Evolutionary conservation across 2,113 vertebrate species (phyloP), one percentile per base, ranked within the genome.

Genomic region (Pionites leucogaster): DNA sequence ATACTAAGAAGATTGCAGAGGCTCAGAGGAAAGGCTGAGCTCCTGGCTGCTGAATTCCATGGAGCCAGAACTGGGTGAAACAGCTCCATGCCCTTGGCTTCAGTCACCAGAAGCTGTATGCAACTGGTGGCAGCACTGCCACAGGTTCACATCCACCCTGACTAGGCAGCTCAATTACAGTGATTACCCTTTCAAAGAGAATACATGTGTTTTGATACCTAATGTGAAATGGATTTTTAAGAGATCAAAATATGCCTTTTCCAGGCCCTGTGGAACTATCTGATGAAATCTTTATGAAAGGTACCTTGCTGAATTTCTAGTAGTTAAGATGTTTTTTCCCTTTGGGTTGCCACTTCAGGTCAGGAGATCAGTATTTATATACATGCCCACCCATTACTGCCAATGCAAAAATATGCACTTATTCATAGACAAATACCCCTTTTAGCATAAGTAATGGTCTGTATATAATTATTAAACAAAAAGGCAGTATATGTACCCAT

Each of bases 41-140:
- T 92, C 19, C 81, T 50, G 33, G 42, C 72, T 92, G 68, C 44
- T 24, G 63, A 53, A 33, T 41, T 22, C 49, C 59, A 37, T 0
- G 4, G 50, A 64, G 53, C 8, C 8, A 4, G 76, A 88, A 39
- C 6, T 19, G 8, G 9, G 18, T 11, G 28, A 75, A 52, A 29
- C 4, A 1, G 29, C 52, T 81, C 37, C 4, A 0, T 18, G 14
- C n/a, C 84, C 81, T 63, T 6, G 3, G 17, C n/a, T 67, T 37
- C 68, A 81, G 41, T 16, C 63, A 47, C 59, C 1, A 0, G 67
- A 25, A 10, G 4, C 14, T 7, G 10, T 1, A 28, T 18, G 55
- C 15, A 29, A 2, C 22, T 6, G 23, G 2, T 5, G 1, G 59
- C 0, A 0, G 5, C 11, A 13, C 0, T 22, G 37, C 35, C 0